These are phyloP conservation scores for Hypocryptadius cinnamomeus DNA, from an alignment of 2,113 vertebrate genomes.

Conservation along the genomic window DNA sequence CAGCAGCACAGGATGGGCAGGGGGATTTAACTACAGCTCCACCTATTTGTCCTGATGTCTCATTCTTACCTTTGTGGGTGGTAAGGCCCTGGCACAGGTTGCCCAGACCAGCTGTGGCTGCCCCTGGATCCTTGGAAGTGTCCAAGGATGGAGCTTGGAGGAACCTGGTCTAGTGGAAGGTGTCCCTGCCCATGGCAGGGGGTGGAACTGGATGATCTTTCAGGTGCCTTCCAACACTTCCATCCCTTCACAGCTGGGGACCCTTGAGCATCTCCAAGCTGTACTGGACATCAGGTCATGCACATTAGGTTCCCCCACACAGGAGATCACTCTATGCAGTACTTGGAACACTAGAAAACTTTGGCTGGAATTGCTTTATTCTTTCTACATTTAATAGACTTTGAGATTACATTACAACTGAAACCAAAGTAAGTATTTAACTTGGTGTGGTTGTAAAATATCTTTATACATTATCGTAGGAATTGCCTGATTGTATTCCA, in stretches of 20 bases:
- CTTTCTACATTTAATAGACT: neutral
- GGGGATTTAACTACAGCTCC: neutral
- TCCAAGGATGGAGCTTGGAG: neutral
- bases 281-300: fast-evolving
- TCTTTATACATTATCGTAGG: neutral
- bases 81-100: neutral
- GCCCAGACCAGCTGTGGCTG: neutral
- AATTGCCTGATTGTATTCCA: neutral
- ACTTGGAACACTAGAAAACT: neutral
- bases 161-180: fast-evolving
- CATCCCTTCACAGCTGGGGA: neutral
- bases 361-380: neutral
- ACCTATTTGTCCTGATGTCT: neutral
- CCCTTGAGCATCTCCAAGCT: fast-evolving
- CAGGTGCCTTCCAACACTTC: neutral
- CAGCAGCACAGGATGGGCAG: neutral
- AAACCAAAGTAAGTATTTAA: neutral
- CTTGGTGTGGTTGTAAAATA: neutral
- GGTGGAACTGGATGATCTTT: neutral
- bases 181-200: neutral
- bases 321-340: fast-evolving
- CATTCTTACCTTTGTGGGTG: neutral
- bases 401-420: neutral
- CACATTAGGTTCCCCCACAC: fast-evolving
- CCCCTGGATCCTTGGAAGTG: neutral